These are phyloP conservation scores for Agriopis marginaria DNA, from an alignment of 2,888 invertebrate genomes.

Conservation along the genomic window DNA sequence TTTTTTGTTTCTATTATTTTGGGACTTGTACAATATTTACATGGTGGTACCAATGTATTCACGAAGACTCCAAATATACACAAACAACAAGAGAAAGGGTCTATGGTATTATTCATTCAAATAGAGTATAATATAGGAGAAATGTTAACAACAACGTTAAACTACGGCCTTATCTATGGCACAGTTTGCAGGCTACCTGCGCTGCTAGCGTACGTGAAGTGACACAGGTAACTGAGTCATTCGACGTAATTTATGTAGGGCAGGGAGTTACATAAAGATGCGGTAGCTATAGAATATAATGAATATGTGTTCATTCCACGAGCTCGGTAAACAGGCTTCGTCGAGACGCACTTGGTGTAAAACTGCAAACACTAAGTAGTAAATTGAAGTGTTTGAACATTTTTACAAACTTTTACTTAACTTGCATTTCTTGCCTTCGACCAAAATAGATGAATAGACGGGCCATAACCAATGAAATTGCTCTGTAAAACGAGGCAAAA, in stretches of 20 bases:
- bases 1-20: too few relatives aligned
- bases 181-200: slow-evolving; percentile 2
- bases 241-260: slow-evolving; percentile 4
- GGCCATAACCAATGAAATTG: too few relatives aligned
- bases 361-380: neutral
- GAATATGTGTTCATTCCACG: slow-evolving; percentile 1
- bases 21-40: too few relatives aligned
- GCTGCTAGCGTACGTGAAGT: slow-evolving; percentile 18
- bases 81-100: too few relatives aligned
- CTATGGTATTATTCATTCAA: too few relatives aligned
- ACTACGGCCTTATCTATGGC: slow-evolving; percentile 11
- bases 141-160: slow-evolving; percentile 14
- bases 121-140: too few relatives aligned
- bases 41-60: too few relatives aligned
- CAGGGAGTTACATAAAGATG: slow-evolving; percentile 5
- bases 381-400: neutral
- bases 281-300: neutral
- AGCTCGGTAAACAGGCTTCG: slow-evolving; percentile 20
- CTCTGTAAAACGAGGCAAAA: too few relatives aligned
- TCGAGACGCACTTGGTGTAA: neutral
- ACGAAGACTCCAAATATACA: too few relatives aligned
- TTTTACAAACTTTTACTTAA: too few relatives aligned
- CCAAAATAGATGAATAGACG: too few relatives aligned
- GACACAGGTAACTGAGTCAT: slow-evolving; percentile 41
- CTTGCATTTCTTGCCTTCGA: too few relatives aligned